These are phyloP conservation scores for Ptyas mucosa DNA, from an alignment of 2,113 vertebrate species.

Conservation along the genomic window DNA sequence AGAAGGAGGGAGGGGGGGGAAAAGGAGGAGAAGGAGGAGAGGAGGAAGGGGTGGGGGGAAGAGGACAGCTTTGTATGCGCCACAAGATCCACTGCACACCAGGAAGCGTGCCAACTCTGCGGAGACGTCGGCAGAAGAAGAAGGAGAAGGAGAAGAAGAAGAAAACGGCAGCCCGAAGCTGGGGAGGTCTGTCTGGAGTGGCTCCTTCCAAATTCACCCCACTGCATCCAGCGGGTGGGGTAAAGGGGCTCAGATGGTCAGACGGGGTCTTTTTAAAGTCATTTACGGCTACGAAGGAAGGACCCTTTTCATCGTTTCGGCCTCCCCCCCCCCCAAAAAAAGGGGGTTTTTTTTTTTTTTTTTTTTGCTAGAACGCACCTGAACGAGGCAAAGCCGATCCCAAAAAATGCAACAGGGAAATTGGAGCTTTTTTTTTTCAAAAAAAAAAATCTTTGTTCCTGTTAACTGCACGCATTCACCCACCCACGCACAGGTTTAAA, in stretches of 20 bases:
- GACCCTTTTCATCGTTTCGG: background rate
- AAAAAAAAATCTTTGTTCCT: background rate
- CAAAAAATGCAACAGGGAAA: background rate
- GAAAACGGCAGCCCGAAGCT: background rate
- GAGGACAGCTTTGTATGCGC: background rate
- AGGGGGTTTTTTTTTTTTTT: too few species aligned
- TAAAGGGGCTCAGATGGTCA: background rate
- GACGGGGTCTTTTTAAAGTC: background rate
- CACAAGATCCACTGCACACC: slow-evolving; percentile 14
- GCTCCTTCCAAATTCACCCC: background rate
- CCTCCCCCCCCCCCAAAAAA: too few species aligned
- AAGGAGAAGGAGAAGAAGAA: too few species aligned
- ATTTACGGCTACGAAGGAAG: background rate
- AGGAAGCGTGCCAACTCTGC: slow-evolving; percentile 20
- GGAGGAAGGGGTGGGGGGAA: background rate
- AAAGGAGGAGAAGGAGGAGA: too few species aligned
- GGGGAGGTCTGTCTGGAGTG: background rate
- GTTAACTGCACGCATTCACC: too few species aligned
- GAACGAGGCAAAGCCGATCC: background rate
- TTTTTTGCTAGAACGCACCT: too few species aligned
- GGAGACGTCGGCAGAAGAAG: background rate
- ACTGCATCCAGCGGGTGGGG: background rate
- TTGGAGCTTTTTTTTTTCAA: background rate
- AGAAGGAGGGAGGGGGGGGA: background rate
- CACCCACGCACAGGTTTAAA: background rate